Conservation (phyloP, 2,113 vertebrate species). For the Colius striatus region DNA sequence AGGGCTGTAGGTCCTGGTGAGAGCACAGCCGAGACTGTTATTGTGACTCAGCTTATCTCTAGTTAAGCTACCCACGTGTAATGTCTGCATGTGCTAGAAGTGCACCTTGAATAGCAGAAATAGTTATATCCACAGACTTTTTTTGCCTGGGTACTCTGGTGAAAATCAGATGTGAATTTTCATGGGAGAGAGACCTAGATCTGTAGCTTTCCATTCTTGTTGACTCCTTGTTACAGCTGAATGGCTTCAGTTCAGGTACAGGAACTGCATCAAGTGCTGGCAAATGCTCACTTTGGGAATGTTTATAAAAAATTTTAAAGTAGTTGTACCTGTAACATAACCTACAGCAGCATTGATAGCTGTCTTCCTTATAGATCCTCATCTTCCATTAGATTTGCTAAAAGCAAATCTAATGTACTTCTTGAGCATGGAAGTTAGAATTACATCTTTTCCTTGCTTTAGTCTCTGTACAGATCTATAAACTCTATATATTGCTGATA, state of each 20-base stretch:
- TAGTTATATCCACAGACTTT: not conserved
- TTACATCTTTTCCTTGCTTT: not conserved
- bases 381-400: not conserved
- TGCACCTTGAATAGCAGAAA: not conserved
- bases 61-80: fast-evolving
- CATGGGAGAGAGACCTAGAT: not conserved
- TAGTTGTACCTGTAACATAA: not conserved
- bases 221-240: not conserved
- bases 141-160: not conserved
- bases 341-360: not conserved
- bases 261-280: not conserved
- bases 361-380: not conserved
- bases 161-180: not conserved
- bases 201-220: not conserved
- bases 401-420: too few relatives aligned
- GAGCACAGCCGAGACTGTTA: not conserved
- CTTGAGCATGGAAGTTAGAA: not conserved
- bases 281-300: not conserved
- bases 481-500: not conserved
- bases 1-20: not conserved
- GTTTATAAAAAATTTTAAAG: not conserved
- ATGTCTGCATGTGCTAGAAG: not conserved
- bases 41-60: not conserved
- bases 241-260: not conserved
- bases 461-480: not conserved